These are phyloP conservation scores for Phoxinus phoxinus DNA, from an alignment of 2,113 vertebrate genomes.

Conservation along the genomic window DNA sequence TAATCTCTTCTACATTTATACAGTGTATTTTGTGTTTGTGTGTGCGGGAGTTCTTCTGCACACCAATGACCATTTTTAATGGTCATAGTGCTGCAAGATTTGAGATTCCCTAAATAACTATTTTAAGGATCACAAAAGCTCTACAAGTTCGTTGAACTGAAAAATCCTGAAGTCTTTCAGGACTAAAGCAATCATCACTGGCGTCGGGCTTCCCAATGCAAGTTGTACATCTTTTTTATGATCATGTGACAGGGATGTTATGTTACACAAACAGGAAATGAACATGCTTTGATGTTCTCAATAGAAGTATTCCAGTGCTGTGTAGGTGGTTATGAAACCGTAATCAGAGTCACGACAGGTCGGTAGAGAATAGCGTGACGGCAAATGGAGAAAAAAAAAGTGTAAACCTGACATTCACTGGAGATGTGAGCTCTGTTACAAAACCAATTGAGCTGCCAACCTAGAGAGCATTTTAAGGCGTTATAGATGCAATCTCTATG, in stretches of 20 bases:
- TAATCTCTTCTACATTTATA: neutral
- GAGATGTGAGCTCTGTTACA: neutral
- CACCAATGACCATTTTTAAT: constrained; percentile 5
- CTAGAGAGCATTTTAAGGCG: neutral
- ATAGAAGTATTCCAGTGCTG: constrained; percentile 12
- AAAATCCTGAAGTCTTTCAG: neutral
- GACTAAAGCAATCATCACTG: constrained; percentile 14
- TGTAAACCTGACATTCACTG: neutral
- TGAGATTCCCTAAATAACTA: neutral
- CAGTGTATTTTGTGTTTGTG: neutral
- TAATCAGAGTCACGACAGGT: constrained; percentile 13
- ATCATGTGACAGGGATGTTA: constrained; percentile 1
- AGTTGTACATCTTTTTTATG: constrained; percentile 27
- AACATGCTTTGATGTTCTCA: constrained; percentile 4
- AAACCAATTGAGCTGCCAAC: neutral
- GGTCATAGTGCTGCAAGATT: constrained; percentile 21
- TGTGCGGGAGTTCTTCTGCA: neutral
- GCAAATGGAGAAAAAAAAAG: neutral
- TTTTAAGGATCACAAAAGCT: constrained; percentile 31
- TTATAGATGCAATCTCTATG: neutral
- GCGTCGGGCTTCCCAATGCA: constrained; percentile 18
- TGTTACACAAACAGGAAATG: constrained; percentile 16
- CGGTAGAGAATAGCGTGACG: constrained; percentile 7
- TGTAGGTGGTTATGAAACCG: constrained; percentile 36
- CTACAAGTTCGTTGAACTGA: constrained; percentile 8